Evolutionary conservation across 2,113 vertebrate species (phyloP), one percentile per base, ranked within the genome.

Genomic region (Tringa solitaria): DNA sequence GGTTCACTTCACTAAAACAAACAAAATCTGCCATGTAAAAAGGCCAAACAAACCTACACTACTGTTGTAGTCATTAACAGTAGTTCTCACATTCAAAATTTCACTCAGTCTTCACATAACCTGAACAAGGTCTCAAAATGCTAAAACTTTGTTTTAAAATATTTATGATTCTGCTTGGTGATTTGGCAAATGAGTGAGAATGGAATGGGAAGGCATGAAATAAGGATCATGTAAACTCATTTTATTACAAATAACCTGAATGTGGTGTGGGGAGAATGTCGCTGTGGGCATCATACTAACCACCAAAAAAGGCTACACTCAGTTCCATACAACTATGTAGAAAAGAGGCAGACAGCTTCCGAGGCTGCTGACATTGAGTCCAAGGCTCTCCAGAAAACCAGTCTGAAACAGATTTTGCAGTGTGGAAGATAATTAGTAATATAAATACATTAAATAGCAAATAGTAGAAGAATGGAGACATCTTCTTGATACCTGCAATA

Each of bases 1-100:
- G 72, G 82, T 90, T 91, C 78, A 61, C 59, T 94, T 93, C 79
- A 88, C 67, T 76, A 85, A 76, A 94, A 68, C 85, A 96, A 96
- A 95, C 78, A 95, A 94, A 96, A 93, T 78, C 87, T 95, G 86
- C 76, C 68, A 80, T 6, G 26, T 53, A 65, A 73, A 91, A 89
- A 91, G 20, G 30, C 37, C 84, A 91, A 94, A 94, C 61, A 82
- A 94, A 79, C 87, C 67, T 51, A 87, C 22, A 24, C 46, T 73
- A 20, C 68, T 67, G 21, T 24, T 77, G 41, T 26, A 90, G 78
- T 53, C 65, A 76, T 72, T 89, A 91, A 68, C 54, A 57, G 59
- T 2, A 84, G 28, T 21, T 84, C 39, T 39, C 64, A 35, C 26
- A 19, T 24, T 80, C 23, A 63, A 85, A 76, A 90, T 90, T 88